A percentile compares a stretch with the other conserved stretches of the same genome.
Conservation (phyloP, 2,797 vertebrate species). For the Sebastes kiyomatsui region DNA sequence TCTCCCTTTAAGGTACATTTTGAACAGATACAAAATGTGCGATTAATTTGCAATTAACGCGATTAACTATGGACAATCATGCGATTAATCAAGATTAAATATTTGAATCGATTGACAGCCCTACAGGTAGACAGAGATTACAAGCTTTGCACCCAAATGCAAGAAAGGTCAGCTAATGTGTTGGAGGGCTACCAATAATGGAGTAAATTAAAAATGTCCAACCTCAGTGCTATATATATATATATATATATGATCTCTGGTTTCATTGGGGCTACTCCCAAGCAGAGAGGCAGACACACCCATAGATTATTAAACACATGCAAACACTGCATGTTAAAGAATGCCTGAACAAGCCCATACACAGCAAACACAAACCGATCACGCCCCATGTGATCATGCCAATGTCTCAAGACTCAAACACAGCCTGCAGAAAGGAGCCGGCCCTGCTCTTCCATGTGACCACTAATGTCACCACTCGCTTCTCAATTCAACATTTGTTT, state of each 20-base stretch:
- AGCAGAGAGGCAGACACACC: constrained; percentile 1
- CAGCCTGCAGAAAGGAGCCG: not conserved
- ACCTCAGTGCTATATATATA: no score
- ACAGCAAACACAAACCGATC: constrained; percentile 5
- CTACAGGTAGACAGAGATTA: not conserved
- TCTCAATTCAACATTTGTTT: not conserved
- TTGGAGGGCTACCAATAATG: not conserved
- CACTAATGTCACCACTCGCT: not conserved
- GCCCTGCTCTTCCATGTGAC: not conserved
- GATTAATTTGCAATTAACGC: no score
- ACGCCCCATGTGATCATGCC: not conserved
- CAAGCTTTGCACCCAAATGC: not conserved
- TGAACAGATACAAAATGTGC: no score
- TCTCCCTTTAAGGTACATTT: no score
- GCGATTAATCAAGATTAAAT: no score
- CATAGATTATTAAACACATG: not conserved
- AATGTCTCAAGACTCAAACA: not conserved
- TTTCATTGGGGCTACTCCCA: not conserved
- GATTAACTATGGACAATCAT: no score
- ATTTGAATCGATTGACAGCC: no score
- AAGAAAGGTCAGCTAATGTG: not conserved
- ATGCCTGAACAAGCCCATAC: constrained; percentile 6
- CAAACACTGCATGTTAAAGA: not conserved
- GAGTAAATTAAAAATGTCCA: not conserved
- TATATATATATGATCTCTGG: not conserved